Conservation (phyloP, 1,140 invertebrate species). For the Drosophila insularis region DNA sequence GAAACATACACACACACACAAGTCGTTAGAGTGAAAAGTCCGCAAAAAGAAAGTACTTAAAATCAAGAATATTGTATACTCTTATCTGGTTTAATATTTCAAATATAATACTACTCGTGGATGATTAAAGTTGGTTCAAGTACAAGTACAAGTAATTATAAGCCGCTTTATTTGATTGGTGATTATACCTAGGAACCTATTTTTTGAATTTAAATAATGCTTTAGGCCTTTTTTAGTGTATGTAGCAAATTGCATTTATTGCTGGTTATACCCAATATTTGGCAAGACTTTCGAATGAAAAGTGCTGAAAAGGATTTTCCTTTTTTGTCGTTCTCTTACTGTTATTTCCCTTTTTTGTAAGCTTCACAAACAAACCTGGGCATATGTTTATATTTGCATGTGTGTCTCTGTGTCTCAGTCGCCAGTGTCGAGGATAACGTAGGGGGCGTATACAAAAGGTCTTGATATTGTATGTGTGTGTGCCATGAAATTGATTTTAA, state of each 20-base stretch:
- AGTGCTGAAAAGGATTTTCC: slow-evolving; percentile 23
- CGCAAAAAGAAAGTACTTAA: neutral
- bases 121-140: too few species aligned
- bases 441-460: slow-evolving; percentile 30
- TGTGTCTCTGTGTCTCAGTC: slow-evolving; percentile 27
- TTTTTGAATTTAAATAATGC: too few species aligned
- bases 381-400: slow-evolving; percentile 72
- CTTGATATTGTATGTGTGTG: slow-evolving; percentile 13
- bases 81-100: neutral
- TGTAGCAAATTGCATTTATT: neutral
- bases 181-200: too few species aligned
- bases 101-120: too few species aligned
- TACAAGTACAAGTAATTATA: too few species aligned
- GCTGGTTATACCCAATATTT: neutral
- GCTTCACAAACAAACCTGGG: slow-evolving; percentile 29
- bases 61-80: neutral
- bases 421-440: neutral
- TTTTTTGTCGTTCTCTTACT: neutral
- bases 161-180: too few species aligned
- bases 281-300: neutral
- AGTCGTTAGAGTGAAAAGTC: slow-evolving; percentile 28
- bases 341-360: slow-evolving; percentile 20
- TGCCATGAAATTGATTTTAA: slow-evolving; percentile 76
- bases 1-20: slow-evolving; percentile 39
- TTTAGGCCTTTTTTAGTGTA: too few species aligned